Evolutionary conservation across 2,113 vertebrate species (phyloP).

Genomic region (Aegypius monachus): DNA sequence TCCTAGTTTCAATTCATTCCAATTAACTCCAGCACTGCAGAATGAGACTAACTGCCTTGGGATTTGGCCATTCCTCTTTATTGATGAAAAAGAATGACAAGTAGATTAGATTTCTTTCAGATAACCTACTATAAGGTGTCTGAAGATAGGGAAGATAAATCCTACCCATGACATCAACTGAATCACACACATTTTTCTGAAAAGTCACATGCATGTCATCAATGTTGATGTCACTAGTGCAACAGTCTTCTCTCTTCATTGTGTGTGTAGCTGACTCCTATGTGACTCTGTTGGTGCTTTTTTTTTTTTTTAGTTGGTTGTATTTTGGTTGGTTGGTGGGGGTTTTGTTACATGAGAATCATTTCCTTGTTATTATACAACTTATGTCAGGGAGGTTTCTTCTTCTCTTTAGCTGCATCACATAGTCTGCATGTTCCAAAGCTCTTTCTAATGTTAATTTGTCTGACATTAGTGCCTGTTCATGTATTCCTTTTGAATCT

Average conservation of each 20-base stretch:
- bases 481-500: neutral
- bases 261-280: neutral
- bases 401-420: neutral
- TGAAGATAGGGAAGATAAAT: neutral
- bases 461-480: neutral
- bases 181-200: neutral
- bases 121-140: neutral
- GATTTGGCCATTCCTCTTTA: neutral
- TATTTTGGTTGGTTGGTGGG: neutral
- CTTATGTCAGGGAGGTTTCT: neutral
- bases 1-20: neutral
- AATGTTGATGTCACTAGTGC: neutral
- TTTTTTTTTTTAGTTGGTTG: neutral
- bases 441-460: neutral
- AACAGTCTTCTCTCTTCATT: neutral
- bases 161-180: neutral
- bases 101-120: neutral
- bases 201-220: neutral
- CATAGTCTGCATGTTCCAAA: neutral
- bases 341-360: neutral
- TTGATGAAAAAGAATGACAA: neutral
- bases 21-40: neutral
- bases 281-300: neutral
- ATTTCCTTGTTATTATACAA: neutral
- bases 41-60: neutral